These are phyloP conservation scores for Panagrolaimus sp. DNA, from an alignment of 1,140 invertebrate species.

Conservation along the genomic window DNA sequence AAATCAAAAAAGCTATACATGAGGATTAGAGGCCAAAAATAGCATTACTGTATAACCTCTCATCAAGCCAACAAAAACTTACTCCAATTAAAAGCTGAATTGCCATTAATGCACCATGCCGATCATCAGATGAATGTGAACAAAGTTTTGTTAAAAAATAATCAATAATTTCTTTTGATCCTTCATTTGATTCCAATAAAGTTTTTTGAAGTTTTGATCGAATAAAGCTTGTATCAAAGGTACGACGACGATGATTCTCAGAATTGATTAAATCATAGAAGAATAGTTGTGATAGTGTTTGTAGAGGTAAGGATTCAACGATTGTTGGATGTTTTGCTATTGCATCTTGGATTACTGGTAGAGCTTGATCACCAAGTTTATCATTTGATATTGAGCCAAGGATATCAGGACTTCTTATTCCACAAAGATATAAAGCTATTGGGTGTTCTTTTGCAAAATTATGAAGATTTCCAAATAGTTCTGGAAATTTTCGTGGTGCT, in stretches of 20 bases:
- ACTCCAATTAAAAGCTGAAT: background rate
- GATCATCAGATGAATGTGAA: background rate
- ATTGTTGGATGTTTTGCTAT: background rate
- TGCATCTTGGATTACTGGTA: background rate
- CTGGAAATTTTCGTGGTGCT: background rate
- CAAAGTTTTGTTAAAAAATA: slow-evolving; percentile 1
- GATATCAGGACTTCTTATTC: background rate
- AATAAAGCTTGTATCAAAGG: background rate
- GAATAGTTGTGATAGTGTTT: background rate
- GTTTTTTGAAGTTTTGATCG: background rate
- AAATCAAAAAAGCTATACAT: background rate
- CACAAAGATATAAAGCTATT: background rate
- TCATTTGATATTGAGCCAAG: background rate
- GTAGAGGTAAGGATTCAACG: background rate
- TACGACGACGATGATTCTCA: background rate
- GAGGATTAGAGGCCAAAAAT: no score
- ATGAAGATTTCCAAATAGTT: background rate
- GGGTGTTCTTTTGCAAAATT: background rate
- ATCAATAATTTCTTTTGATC: background rate
- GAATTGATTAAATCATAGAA: background rate
- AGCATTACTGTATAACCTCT: no score
- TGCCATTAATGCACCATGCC: background rate
- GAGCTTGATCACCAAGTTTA: background rate
- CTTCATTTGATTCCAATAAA: background rate
- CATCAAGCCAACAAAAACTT: no score